These are phyloP conservation scores for Furcifer pardalis DNA, from an alignment of 2,797 vertebrate species.

Conservation along the genomic window DNA sequence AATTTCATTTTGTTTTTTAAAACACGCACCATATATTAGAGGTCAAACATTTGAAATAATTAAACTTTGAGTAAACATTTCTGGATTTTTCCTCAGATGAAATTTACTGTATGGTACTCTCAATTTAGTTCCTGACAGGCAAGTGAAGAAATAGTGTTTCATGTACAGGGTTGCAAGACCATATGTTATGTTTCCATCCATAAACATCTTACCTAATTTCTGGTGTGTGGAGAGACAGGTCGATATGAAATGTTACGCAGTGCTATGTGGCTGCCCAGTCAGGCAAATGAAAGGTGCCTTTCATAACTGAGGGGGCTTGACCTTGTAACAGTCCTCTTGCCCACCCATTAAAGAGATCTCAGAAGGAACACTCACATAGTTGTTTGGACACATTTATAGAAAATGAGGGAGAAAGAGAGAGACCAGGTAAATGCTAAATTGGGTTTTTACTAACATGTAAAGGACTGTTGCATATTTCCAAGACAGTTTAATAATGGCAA, in stretches of 20 bases:
- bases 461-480: slow-evolving; percentile 18
- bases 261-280: background rate
- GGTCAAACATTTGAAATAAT: slow-evolving; percentile 10
- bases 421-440: background rate
- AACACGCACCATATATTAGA: background rate
- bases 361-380: background rate
- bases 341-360: slow-evolving; percentile 23
- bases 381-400: slow-evolving; percentile 24
- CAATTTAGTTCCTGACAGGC: slow-evolving; percentile 14
- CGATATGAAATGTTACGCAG: background rate
- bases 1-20: background rate
- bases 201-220: slow-evolving; percentile 36
- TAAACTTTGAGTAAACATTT: slow-evolving; percentile 9
- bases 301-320: slow-evolving; percentile 39
- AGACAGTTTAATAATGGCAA: slow-evolving; percentile 5
- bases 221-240: background rate
- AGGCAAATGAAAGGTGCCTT: slow-evolving; percentile 23
- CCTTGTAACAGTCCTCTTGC: slow-evolving; percentile 2
- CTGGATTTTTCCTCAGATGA: accelerated
- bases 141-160: slow-evolving; percentile 23
- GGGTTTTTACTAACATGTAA: slow-evolving; percentile 13
- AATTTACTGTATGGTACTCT: background rate
- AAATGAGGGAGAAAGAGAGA: background rate
- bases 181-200: slow-evolving; percentile 9
- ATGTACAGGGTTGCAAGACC: background rate